Evolutionary conservation across 1,140 invertebrate species (phyloP).

Genomic region (Drosophila virilis): DNA sequence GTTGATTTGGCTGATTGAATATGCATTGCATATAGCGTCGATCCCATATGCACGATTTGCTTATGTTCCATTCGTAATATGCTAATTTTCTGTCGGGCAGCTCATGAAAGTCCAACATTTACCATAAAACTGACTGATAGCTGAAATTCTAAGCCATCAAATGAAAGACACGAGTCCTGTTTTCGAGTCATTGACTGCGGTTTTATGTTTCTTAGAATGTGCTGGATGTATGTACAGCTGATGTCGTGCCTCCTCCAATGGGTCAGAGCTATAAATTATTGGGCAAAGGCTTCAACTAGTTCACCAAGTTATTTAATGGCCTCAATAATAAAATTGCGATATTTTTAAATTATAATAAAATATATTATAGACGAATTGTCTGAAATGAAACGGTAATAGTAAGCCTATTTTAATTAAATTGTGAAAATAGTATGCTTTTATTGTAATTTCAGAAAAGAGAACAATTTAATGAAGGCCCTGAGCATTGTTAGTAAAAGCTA

Average conservation of each 20-base stretch:
- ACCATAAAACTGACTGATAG: slow-evolving; percentile 54
- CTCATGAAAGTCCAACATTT: slow-evolving; percentile 46
- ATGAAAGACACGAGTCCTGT: slow-evolving; percentile 73
- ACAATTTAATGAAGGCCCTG: too few species aligned
- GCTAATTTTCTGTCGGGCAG: slow-evolving; percentile 56
- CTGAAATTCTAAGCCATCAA: slow-evolving; percentile 70
- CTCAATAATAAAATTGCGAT: too few species aligned
- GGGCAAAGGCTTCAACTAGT: not conserved
- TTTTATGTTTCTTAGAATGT: slow-evolving; percentile 40
- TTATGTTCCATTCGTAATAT: slow-evolving; percentile 62
- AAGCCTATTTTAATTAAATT: too few species aligned
- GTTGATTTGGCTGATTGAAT: slow-evolving; percentile 61
- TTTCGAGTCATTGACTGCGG: slow-evolving; percentile 63
- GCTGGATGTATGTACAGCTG: not conserved
- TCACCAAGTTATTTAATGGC: too few species aligned
- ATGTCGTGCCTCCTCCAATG: slow-evolving; percentile 27
- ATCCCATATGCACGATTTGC: slow-evolving; percentile 61
- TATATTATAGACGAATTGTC: too few species aligned
- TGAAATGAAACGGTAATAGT: too few species aligned
- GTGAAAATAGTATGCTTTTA: too few species aligned
- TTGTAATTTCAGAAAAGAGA: too few species aligned
- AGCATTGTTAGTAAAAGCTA: too few species aligned
- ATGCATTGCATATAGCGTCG: slow-evolving; percentile 65
- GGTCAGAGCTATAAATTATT: slow-evolving; percentile 30
- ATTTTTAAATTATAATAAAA: too few species aligned